Base-by-base conservation (phyloP, 2,797 vertebrate species). In the Lateolabrax maculatus region DNA sequence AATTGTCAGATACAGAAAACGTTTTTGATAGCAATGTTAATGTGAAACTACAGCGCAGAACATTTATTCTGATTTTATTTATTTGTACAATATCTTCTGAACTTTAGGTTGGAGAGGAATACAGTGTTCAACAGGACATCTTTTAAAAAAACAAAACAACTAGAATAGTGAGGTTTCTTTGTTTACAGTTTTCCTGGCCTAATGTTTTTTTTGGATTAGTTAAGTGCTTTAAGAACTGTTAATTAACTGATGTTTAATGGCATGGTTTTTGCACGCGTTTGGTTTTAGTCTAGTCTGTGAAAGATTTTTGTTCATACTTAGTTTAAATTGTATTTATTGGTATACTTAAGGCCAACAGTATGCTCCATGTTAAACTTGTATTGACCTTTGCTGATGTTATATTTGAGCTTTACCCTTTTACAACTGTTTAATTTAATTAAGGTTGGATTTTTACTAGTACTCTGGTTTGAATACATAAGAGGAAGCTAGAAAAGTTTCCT, bases 41-140 rank as follows among this genome's bases (percentile, higher is more conserved):
- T 94, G 90, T 92, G 91, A 93, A 92, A 84, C 75, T 69, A 70
- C 79, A 91, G 53, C 44, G 65, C 67, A 80, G 82, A 90, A 79
- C 81, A 46, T 87, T 74, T 78, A 67, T 81, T 73, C 36, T 68
- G 85, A 81, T 86, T 90, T 88, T 91, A 95, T 94, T 95, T 95
- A 94, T 95, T 95, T 87, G 86, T 90, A 63, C 25, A 52, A 63
- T 83, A 69, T 66, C 61, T 64, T 88, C 56, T 84, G 78, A 85
- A 66, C n/a, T 37, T 60, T 65, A 77, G 63, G 53, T 82, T 72
- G 62, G 43, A 77, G 44, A 83, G 49, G 55, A 81, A 53, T 71
- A 64, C 52, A 52, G 79, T 75, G 66, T 82, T 89, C 46, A 72
- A 18, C 52, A 71, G 63, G 52, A 69, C 66, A 25, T 58, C 76